A percentile compares a stretch with the other conserved stretches of the same genome.
These are phyloP conservation scores for Pteropus rufus DNA, from an alignment of 2,797 vertebrate genomes.

Conservation along the genomic window DNA sequence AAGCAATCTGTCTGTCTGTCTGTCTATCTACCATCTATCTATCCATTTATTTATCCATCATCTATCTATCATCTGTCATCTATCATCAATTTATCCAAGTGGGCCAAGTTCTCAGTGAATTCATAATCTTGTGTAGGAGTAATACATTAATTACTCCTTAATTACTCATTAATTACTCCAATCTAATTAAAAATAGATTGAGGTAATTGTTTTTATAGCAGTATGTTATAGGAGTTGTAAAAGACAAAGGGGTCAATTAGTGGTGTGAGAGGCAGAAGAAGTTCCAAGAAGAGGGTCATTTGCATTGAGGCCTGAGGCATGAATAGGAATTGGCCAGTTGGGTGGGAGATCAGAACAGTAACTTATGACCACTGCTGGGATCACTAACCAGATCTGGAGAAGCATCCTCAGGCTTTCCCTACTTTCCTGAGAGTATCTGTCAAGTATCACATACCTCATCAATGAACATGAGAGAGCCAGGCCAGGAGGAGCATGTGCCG, in stretches of 20 bases:
- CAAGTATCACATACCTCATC: rapidly evolving
- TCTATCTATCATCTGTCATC: neutral
- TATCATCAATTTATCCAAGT: neutral
- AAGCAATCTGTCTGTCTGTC: neutral
- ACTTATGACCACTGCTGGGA: neutral
- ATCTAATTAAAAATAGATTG: neutral
- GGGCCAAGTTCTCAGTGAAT: neutral
- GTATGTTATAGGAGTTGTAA: neutral
- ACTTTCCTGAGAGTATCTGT: neutral
- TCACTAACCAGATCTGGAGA: neutral
- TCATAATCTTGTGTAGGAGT: neutral
- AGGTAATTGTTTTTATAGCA: neutral
- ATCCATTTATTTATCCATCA: too few species aligned
- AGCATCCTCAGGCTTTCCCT: neutral
- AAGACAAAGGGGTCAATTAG: neutral
- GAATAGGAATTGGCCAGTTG: neutral
- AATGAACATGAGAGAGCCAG: neutral
- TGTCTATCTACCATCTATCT: neutral
- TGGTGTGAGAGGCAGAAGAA: neutral
- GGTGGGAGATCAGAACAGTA: neutral
- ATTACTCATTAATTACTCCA: too few species aligned
- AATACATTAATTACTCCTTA: neutral
- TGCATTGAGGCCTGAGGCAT: neutral
- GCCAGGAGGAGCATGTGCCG: neutral
- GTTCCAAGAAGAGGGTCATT: neutral